Percentiles rank a stretch among this genome's conserved stretches.
Conservation (phyloP, 92 coral and sea anemone species). For the Actinernus sp. region DNA sequence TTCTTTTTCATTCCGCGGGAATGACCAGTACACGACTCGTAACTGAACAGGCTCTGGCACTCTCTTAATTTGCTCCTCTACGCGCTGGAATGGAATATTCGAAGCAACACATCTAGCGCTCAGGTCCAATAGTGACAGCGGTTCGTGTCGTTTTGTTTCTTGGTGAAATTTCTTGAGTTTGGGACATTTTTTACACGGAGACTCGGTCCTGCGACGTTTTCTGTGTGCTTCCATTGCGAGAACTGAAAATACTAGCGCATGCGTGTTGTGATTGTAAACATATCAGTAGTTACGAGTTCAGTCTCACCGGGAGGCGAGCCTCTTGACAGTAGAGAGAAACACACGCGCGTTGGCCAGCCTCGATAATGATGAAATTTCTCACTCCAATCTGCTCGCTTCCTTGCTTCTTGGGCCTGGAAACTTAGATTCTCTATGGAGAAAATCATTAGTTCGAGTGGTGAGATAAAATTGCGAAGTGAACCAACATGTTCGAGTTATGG, state of each 20-base stretch:
- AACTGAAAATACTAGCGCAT: conserved; percentile 55
- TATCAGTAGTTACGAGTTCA: conserved; percentile 43
- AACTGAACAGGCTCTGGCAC: conserved; percentile 99
- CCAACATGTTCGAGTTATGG: too few relatives aligned
- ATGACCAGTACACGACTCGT: conserved; percentile 93
- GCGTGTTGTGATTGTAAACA: conserved; percentile 67
- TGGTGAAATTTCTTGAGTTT: conserved; percentile 63
- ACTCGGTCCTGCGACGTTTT: conserved; percentile 68
- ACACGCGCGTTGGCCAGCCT: too few relatives aligned
- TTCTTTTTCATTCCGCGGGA: conserved; percentile 95
- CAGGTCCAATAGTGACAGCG: conserved; percentile 85
- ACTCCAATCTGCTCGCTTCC: too few relatives aligned
- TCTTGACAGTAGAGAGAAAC: background rate
- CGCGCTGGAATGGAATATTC: conserved; percentile 94
- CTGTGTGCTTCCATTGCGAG: conserved; percentile 71
- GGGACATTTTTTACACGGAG: conserved; percentile 60
- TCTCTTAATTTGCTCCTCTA: conserved; percentile 86
- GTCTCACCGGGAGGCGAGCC: conserved; percentile 69
- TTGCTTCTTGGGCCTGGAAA: too few relatives aligned
- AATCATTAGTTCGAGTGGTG: too few relatives aligned
- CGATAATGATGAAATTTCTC: too few relatives aligned
- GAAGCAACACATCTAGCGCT: conserved; percentile 94
- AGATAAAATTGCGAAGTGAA: too few relatives aligned
- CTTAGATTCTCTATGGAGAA: too few relatives aligned
- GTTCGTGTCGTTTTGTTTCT: conserved; percentile 65